These are phyloP conservation scores for Sylvilagus floridanus DNA, from an alignment of 2,797 vertebrate genomes.

Conservation along the genomic window DNA sequence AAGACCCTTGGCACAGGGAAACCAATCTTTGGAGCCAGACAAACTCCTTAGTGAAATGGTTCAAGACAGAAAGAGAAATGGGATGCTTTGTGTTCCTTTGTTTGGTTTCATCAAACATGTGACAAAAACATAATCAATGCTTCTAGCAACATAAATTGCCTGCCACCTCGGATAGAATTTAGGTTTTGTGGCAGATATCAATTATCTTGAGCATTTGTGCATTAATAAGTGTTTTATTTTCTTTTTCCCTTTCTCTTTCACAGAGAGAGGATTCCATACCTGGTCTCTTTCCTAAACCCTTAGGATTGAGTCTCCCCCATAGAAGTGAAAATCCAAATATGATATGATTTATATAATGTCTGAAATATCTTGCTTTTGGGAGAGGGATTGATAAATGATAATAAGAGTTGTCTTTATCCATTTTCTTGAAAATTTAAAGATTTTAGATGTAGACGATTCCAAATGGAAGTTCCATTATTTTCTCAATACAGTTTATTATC, in stretches of 20 bases:
- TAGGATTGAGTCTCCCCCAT: neutral
- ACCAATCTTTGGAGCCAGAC: neutral
- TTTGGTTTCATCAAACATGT: neutral
- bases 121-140: neutral
- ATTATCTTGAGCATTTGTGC: constrained; percentile 14
- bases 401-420: neutral
- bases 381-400: neutral
- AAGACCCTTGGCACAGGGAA: constrained; percentile 12
- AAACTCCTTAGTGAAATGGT: constrained; percentile 48
- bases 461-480: neutral
- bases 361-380: neutral
- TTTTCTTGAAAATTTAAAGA: neutral
- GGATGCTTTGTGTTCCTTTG: neutral
- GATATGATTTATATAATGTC: neutral
- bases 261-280: neutral
- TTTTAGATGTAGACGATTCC: neutral
- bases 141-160: neutral
- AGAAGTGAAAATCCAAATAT: neutral
- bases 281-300: neutral
- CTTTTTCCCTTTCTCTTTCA: neutral
- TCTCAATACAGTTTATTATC: neutral
- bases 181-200: neutral
- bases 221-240: neutral
- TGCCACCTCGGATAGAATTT: neutral
- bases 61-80: neutral